Evolutionary conservation across 2,888 invertebrate genomes (phyloP).

Genomic region (Callyntrura guangdongensis): DNA sequence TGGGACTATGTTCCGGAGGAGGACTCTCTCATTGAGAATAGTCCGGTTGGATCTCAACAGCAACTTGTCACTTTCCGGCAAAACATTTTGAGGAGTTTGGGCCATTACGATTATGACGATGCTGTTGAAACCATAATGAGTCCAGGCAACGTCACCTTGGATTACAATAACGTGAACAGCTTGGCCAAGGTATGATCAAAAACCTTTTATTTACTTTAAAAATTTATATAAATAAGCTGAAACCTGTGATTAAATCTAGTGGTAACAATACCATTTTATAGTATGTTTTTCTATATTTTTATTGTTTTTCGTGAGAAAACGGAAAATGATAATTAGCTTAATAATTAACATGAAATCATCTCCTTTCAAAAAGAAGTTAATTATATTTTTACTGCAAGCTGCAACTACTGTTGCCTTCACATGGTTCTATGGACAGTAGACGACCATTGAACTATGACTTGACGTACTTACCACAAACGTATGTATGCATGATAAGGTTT

Average conservation of each 20-base stretch:
- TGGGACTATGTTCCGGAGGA: conserved; percentile 61
- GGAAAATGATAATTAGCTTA: background rate
- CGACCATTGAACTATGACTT: conserved; percentile 67
- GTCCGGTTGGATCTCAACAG: conserved; percentile 68
- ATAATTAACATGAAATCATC: conserved; percentile 3
- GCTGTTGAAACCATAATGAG: conserved; percentile 34
- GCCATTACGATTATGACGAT: conserved; percentile 59
- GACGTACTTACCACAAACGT: background rate
- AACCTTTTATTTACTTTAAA: conserved; percentile 13
- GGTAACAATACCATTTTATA: background rate
- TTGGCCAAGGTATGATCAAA: conserved; percentile 72
- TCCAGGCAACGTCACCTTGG: conserved; percentile 65
- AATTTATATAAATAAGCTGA: background rate
- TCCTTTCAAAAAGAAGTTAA: conserved; percentile 15
- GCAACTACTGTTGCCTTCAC: background rate
- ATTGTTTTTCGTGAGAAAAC: conserved; percentile 70
- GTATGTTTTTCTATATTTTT: background rate
- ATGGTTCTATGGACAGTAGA: conserved; percentile 52
- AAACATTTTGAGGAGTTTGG: conserved; percentile 75
- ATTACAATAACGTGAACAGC: conserved; percentile 68
- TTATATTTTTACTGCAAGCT: conserved; percentile 25
- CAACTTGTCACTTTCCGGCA: conserved; percentile 74
- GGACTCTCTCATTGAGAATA: conserved; percentile 29
- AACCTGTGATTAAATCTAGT: background rate
- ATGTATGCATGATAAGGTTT: conserved; percentile 8